Base-by-base conservation (phyloP, 2,888 invertebrate species). In the Rhabditoides inermis region DNA sequence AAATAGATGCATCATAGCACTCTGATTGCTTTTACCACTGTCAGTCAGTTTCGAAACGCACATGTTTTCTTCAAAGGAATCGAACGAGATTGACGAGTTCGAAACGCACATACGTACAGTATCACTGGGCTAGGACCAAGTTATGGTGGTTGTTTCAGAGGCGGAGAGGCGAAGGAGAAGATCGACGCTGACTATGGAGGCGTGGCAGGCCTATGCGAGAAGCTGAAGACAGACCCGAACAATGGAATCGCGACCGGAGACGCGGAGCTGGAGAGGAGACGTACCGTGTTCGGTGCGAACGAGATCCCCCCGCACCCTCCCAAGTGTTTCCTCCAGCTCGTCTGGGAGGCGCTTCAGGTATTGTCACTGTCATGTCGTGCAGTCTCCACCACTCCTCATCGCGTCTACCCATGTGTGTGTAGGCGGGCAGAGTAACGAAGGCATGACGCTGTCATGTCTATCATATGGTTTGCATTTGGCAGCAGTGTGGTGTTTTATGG, bases 211-310 rank as follows among this genome's bases (percentile, higher is more conserved):
- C 81, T 98, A 78, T 94, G 94, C 84, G 89, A 88, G 61, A 90
- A 89, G 81, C 83, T 98, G 74, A 89, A 90, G 82, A 92, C 94
- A 78, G 92, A 92, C 77, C 88, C 91, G 76, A 90, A 86, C 81
- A 88, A 88, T 84, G 90, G 90, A 88, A 81, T 65, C 2, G 40
- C 57, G 15, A 41, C 41, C 60, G 92, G 90, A 77, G 85, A 88
- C 79, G 49, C 48, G 28, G 68, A 70, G 44, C 50, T 70, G 41
- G 55, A 65, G 37, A 54, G 57, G 47, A 53, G 73, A 46, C 58
- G 69, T 51, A 56, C 62, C 32, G 66, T 61, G 6, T 73, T 66
- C 53, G 73, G 73, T 42, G 66, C 65, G 23, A 73, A 73, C 50
- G 73, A 73, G 48, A 73, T 73, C 48, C 70, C 73, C 15, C 73